Evolutionary conservation across 2,888 invertebrate species (phyloP), one percentile per base, ranked within the genome.

Genomic region (Apamea epomidion): DNA sequence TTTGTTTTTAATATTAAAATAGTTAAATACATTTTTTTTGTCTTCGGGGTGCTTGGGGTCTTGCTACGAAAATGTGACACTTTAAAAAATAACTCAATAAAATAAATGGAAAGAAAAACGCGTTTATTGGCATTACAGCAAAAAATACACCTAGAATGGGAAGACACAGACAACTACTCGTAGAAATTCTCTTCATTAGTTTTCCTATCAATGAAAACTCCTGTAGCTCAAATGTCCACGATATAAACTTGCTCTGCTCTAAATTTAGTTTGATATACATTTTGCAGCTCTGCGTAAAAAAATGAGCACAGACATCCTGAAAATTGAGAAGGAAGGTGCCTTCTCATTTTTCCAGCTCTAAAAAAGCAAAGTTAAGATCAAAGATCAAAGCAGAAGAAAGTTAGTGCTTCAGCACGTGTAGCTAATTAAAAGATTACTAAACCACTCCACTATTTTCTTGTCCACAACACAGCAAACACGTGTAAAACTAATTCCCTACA

Each of bases 401-500:
- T 2, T 32, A 25, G 25, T 48, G 29, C 21, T 68, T 45, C 42
- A 73, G 21, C 42, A 8, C 42, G 7, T 29, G 7, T 29, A 16
- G 42, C 29, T 72, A n/a, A 58, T n/a, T 51, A 29, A 48, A 76
- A 76, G 3, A 45, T 37, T n/a, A 37, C 10, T 76, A 76, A 8
- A 32, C 45, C 45, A 51, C 25, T 65, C 3, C 18, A 58, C 45
- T 67, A 29, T 69, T 60, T 54, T 58, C 48, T 45, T 71, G 54
- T 70, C 5, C 32, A 21, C 18, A 16, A 32, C 21, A 12, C 45
- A 54, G 16, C 18, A 37, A 75, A 45, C 51, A 67, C 51, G 48
- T 51, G 60, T 65, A 29, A 62, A 80, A 65, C 62, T 51, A 58
- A 75, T 78, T 64, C n/a, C 42, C 45, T 73, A 74, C 16, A 67